Evolutionary conservation across 2,888 invertebrate genomes (phyloP).

Genomic region (Nomada flava): DNA sequence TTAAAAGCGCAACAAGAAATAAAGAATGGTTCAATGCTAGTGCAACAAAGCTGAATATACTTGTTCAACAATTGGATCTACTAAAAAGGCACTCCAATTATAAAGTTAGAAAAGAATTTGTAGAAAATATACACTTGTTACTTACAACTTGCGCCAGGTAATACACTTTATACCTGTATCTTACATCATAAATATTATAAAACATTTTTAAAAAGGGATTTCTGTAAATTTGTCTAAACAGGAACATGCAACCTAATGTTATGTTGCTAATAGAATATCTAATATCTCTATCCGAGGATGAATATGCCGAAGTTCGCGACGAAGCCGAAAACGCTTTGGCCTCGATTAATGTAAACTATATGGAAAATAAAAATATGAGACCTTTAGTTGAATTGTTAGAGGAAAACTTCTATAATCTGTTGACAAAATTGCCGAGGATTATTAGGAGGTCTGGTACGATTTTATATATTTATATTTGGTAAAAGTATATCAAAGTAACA

Average conservation of each 20-base stretch:
- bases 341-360: constrained; percentile 84
- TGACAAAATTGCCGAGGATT: constrained; percentile 88
- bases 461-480: constrained; percentile 25
- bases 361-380: constrained; percentile 77
- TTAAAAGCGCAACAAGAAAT: constrained; percentile 83
- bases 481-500: neutral
- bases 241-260: constrained; percentile 87
- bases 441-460: constrained; percentile 85
- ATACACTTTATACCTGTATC: constrained; percentile 49
- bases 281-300: constrained; percentile 89
- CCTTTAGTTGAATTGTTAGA: constrained; percentile 86
- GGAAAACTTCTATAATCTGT: constrained; percentile 86
- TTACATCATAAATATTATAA: constrained; percentile 34
- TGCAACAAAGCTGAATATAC: constrained; percentile 86
- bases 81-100: constrained; percentile 87
- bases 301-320: constrained; percentile 85
- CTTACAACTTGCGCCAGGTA: constrained; percentile 87
- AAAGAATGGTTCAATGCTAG: constrained; percentile 87
- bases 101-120: constrained; percentile 88
- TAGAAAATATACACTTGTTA: constrained; percentile 86
- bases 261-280: constrained; percentile 88
- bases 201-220: constrained; percentile 28
- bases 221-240: constrained; percentile 70
- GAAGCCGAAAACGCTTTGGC: constrained; percentile 82
- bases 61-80: constrained; percentile 85